Conservation (phyloP, 2,113 vertebrate species). For the Morone chrysops region DNA sequence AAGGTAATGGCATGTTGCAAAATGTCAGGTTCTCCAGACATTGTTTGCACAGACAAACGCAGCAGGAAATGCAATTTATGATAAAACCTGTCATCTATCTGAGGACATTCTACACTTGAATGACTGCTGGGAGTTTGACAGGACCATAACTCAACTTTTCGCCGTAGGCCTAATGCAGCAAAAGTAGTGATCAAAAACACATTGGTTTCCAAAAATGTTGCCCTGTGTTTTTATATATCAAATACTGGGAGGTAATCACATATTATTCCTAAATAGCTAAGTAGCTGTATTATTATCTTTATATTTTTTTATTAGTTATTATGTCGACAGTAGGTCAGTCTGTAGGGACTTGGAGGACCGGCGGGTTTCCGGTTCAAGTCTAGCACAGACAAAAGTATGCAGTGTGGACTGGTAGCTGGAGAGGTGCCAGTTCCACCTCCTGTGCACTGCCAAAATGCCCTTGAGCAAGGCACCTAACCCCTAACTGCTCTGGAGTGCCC, state of each 20-base stretch:
- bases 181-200: constrained; percentile 4
- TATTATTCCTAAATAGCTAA: not conserved
- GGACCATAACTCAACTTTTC: constrained; percentile 8
- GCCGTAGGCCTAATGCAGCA: not conserved
- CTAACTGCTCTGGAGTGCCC: no score
- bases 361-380: no score
- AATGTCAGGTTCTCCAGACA: constrained; percentile 34
- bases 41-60: constrained; percentile 20
- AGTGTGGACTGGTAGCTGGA: no score
- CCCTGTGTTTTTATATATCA: not conserved
- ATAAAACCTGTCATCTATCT: constrained; percentile 45
- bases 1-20: constrained; percentile 32
- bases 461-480: no score
- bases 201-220: not conserved
- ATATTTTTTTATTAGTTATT: not conserved
- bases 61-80: constrained; percentile 44
- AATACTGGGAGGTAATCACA: not conserved
- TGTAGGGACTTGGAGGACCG: no score
- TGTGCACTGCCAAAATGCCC: no score
- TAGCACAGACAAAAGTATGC: not conserved
- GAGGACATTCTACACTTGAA: constrained; percentile 30
- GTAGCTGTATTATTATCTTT: not conserved
- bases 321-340: no score
- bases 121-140: constrained; percentile 46
- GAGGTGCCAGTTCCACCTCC: no score